Evolutionary conservation across 2,797 vertebrate genomes (phyloP).

Genomic region (Acanthopagrus latus): DNA sequence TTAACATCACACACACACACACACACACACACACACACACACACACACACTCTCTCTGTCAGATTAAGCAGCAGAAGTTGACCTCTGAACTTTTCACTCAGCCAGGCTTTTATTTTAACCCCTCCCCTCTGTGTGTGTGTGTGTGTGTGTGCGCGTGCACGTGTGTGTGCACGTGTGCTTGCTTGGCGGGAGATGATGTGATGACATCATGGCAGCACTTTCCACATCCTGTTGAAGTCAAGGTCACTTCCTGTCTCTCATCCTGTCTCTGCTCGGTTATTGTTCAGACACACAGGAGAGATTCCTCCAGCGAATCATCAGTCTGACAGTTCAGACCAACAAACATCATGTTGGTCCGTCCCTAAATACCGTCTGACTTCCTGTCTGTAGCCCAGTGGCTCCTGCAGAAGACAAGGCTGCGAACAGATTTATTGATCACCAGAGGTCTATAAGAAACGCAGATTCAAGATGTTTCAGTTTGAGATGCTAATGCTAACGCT

Average conservation of each 20-base stretch:
- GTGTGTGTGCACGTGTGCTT: background rate
- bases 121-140: background rate
- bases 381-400: too few relatives aligned
- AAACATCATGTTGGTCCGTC: too few relatives aligned
- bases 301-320: too few relatives aligned
- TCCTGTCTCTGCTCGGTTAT: constrained; percentile 31
- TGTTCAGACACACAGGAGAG: too few relatives aligned
- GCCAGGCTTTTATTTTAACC: background rate
- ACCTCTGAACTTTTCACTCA: constrained; percentile 65
- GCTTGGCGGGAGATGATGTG: constrained; percentile 26
- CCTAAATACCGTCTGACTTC: too few relatives aligned
- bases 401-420: background rate
- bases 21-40: background rate
- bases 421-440: too few relatives aligned
- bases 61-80: constrained; percentile 31
- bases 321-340: too few relatives aligned
- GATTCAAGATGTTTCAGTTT: too few relatives aligned
- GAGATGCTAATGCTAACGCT: constrained; percentile 14
- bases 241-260: constrained; percentile 75
- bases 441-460: too few relatives aligned
- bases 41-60: background rate
- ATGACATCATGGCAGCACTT: constrained; percentile 72
- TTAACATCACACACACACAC: background rate
- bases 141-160: background rate
- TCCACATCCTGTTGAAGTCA: constrained; percentile 69